Evolutionary conservation across 2,797 vertebrate species (phyloP), one percentile per base, ranked within the genome.

Genomic region (Gymnodraco acuticeps): DNA sequence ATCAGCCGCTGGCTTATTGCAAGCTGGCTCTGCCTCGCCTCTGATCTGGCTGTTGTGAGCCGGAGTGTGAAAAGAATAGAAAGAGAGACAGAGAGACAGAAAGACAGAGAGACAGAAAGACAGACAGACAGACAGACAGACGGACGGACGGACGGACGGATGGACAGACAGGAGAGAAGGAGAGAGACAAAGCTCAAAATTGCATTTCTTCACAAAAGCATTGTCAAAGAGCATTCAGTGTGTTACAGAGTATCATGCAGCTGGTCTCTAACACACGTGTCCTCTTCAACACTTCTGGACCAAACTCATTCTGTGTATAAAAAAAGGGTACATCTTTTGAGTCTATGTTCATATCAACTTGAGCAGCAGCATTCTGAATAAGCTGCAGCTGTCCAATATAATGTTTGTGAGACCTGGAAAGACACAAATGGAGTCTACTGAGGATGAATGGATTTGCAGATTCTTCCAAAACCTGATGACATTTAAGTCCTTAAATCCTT

Each of bases 31-130:
- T 43, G 73, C 41, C 59, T 70, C 20, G 42, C 56, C 61, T 87
- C 81, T 78, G 83, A 81, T 87, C 77, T 64, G 65, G 60, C 65
- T 82, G 76, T 50, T 78, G 80, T 64, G 70, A 71, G 60, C 23
- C 53, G 23, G 23, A 27, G 23, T 27, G 23, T 27, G 3, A 27
- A 27, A 27, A 27, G 3, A 27, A 27, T 27, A 58, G 31, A 46
- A 15, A 45, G 43, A 70, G 14, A 20, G 5, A 54, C 5, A 61
- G 48, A 20, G 27, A 33, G 16, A 54, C n/a, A 45, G 19, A 41
- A 27, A 3, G n/a, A 20, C 50, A 31, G 60, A 50, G 43, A 23
- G 53, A 53, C 41, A 46, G 51, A 41, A n/a, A 27, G 15, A 51
- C 4, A 61, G 33, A 33, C 33, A 8, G 33, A 33, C 1, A 0